Base-by-base conservation (phyloP, 2,888 invertebrate genomes). In the Trissonchulus sp. region DNA sequence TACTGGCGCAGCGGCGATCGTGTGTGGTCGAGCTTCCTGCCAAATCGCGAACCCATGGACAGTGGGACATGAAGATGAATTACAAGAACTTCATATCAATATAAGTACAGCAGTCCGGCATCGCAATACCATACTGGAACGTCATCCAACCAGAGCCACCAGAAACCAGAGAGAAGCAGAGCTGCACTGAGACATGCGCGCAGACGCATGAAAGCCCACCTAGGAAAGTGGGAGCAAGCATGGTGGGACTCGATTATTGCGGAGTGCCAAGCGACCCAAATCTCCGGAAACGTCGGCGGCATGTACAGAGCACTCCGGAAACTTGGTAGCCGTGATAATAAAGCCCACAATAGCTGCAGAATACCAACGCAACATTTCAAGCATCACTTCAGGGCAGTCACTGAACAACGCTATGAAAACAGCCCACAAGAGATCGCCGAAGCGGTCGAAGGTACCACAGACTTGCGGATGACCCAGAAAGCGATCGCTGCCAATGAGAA, bases 11-110 rank as follows among this genome's bases (percentile, higher is more conserved):
- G 65, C 65, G 65, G 65, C 28, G 15, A 8, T 30, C 8, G 31
- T 65, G 8, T 65, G 65, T 34, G 65, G 65, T 3, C 28, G 65
- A 65, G n/a, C n/a, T n/a, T n/a, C n/a, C n/a, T n/a, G n/a, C n/a
- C n/a, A n/a, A n/a, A n/a, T n/a, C n/a, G n/a, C n/a, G n/a, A n/a
- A n/a, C n/a, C n/a, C n/a, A n/a, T n/a, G n/a, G n/a, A n/a, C n/a
- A n/a, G n/a, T n/a, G n/a, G n/a, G n/a, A n/a, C n/a, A n/a, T n/a
- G n/a, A n/a, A n/a, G n/a, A n/a, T n/a, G n/a, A n/a, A n/a, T n/a
- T n/a, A n/a, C n/a, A n/a, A n/a, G n/a, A n/a, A n/a, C n/a, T n/a
- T n/a, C n/a, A n/a, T n/a, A n/a, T n/a, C n/a, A n/a, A n/a, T n/a
- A n/a, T n/a, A n/a, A n/a, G n/a, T n/a, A n/a, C n/a, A n/a, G n/a